phyloP scores from a whole-genome alignment of 2,113 vertebrate species.

The Nematolebias whitei region DNA sequence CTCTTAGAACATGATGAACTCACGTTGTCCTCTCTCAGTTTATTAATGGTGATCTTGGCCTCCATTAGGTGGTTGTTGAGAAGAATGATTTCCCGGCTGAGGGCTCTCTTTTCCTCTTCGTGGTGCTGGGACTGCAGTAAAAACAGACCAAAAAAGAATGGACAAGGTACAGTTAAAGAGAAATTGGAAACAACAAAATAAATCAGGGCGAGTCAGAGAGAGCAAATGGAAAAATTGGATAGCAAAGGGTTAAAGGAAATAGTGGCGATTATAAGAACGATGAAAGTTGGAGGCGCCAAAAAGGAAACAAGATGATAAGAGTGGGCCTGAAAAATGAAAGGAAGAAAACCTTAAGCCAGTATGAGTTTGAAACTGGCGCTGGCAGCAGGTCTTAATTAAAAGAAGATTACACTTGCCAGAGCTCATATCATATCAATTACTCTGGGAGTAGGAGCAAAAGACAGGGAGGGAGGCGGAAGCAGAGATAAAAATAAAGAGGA shows the following conservation, averaged over 20 bases:
- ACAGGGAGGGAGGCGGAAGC: conserved; percentile 5
- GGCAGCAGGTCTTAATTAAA: conserved; percentile 75
- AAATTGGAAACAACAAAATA: not conserved
- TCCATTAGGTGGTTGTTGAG: conserved; percentile 97
- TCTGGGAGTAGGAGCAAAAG: conserved; percentile 36
- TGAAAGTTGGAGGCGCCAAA: conserved; percentile 37
- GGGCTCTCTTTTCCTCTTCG: conserved; percentile 92
- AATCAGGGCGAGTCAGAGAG: conserved; percentile 2
- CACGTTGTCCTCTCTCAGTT: conserved; percentile 95
- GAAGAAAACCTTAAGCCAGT: conserved; percentile 47
- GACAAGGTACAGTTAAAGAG: not conserved
- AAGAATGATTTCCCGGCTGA: conserved; percentile 93
- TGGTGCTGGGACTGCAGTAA: conserved; percentile 88
- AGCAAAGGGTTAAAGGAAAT: conserved; percentile 26
- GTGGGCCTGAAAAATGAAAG: conserved; percentile 48
- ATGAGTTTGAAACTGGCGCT: conserved; percentile 44
- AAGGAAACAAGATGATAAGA: conserved; percentile 39
- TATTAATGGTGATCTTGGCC: conserved; percentile 95
- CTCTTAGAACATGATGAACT: conserved; percentile 72
- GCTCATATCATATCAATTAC: conserved; percentile 74
- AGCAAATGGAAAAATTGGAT: not conserved
- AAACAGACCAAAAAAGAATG: conserved; percentile 18
- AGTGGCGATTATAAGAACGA: conserved; percentile 33
- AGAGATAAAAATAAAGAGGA: conserved; percentile 17
- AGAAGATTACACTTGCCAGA: conserved; percentile 72